Evolutionary conservation across 2,888 invertebrate genomes (phyloP), one percentile per base, ranked within the genome.

Genomic region (Catocala nupta): DNA sequence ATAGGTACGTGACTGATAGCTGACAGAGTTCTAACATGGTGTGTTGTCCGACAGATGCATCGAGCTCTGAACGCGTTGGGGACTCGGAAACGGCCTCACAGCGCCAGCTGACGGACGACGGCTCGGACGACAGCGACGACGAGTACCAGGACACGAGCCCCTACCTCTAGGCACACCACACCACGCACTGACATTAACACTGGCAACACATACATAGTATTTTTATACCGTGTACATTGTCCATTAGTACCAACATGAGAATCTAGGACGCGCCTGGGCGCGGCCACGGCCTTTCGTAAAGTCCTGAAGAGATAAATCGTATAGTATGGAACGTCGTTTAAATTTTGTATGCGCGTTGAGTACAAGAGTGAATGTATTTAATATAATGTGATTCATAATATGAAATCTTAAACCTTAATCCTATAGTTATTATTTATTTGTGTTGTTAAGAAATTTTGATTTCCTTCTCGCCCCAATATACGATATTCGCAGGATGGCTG

Each of bases 41-140:
- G 25, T 6, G 13, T 80, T 81, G 62, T 53, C 16, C 25, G 16
- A 70, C 84, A 93, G 94, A 94, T 92, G 91, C 89, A 89, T 92
- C 93, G 85, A 81, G 92, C 92, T 88, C 92, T 90, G 85, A 90
- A 58, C 81, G 88, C 68, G 55, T 76, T 85, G 89, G 89, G 81
- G 77, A 87, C 68, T 56, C 86, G 88, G 88, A 91, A 90, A 82
- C 85, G 91, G 68, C 89, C 77, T 66, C 88, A 81, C 91, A 90
- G 79, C 93, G 94, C 73, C 92, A 92, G 90, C 85, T 93, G 87
- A 94, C 93, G 16, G 92, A 94, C 88, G 94, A 94, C 84, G 92
- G 90, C 78, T 91, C 92, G 11, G 93, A 88, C 52, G 84, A 89
- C 79, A 88, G 87, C 81, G 93, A 93, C 71, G 93, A 93, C 66